Percentiles rank a stretch among this genome's conserved stretches.
These are phyloP conservation scores for Campoletis sonorensis DNA, from an alignment of 1,140 invertebrate genomes.

Conservation along the genomic window DNA sequence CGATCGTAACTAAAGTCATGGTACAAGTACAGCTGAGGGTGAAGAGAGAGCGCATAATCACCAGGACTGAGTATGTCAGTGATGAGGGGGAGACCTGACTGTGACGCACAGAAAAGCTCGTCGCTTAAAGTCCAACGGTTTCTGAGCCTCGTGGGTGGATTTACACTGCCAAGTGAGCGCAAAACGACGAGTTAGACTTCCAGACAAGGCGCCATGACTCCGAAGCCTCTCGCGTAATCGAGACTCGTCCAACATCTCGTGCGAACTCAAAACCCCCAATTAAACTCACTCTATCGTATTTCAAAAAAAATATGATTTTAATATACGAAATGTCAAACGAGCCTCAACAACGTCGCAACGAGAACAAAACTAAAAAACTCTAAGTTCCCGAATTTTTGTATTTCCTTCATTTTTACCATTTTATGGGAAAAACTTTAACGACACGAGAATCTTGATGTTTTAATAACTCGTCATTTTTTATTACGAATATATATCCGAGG, in stretches of 20 bases:
- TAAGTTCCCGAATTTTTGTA: no score
- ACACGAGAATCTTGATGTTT: no score
- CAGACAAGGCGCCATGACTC: constrained; percentile 23
- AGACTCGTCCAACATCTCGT: constrained; percentile 22
- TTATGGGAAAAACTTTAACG: no score
- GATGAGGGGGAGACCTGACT: neutral
- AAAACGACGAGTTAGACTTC: constrained; percentile 1
- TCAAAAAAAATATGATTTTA: neutral
- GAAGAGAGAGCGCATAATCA: constrained; percentile 22
- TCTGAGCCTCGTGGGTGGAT: constrained; percentile 41
- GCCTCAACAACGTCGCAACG: no score
- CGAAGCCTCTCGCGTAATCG: constrained; percentile 16
- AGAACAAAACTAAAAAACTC: no score
- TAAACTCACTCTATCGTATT: neutral
- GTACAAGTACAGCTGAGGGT: neutral
- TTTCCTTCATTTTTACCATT: no score
- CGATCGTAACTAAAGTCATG: neutral
- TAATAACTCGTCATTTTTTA: no score
- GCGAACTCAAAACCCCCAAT: neutral
- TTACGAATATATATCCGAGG: no score
- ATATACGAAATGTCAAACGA: no score
- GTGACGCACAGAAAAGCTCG: constrained; percentile 20
- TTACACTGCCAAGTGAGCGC: constrained; percentile 44
- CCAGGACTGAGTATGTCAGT: neutral
- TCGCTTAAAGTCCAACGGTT: constrained; percentile 22